Evolutionary conservation across 2,888 invertebrate genomes (phyloP).

Genomic region (Idaea dimidiata): DNA sequence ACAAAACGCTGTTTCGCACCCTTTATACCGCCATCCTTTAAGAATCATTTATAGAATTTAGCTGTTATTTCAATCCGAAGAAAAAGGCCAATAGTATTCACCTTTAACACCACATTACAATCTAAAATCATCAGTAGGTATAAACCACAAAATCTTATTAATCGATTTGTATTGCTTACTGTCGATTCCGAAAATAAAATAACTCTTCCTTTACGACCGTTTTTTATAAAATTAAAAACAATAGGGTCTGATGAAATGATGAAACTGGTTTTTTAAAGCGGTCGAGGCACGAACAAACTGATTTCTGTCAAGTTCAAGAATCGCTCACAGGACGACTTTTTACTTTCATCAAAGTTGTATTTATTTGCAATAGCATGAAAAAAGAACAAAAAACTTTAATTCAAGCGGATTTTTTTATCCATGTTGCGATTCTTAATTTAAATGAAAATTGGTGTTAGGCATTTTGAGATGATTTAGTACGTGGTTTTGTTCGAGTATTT

Average conservation of each 20-base stretch:
- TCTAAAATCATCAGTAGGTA: conserved; percentile 5
- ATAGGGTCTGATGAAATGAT: not conserved
- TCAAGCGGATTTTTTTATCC: no score
- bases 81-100: not conserved
- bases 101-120: conserved; percentile 14
- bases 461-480: not conserved
- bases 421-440: no score
- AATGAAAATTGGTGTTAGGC: no score
- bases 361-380: not conserved
- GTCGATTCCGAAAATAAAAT: conserved; percentile 31
- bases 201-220: conserved; percentile 6
- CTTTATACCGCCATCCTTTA: no score
- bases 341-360: not conserved
- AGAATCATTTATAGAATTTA: not conserved
- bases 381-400: no score
- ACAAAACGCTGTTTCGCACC: no score
- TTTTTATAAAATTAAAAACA: not conserved
- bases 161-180: conserved; percentile 55
- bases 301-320: not conserved
- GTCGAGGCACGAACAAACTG: not conserved
- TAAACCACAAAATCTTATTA: conserved; percentile 36
- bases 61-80: not conserved
- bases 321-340: not conserved
- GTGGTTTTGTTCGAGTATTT: not conserved
- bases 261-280: not conserved